phyloP scores from a whole-genome alignment of 1,140 invertebrate species.

The Dysdera silvatica region DNA sequence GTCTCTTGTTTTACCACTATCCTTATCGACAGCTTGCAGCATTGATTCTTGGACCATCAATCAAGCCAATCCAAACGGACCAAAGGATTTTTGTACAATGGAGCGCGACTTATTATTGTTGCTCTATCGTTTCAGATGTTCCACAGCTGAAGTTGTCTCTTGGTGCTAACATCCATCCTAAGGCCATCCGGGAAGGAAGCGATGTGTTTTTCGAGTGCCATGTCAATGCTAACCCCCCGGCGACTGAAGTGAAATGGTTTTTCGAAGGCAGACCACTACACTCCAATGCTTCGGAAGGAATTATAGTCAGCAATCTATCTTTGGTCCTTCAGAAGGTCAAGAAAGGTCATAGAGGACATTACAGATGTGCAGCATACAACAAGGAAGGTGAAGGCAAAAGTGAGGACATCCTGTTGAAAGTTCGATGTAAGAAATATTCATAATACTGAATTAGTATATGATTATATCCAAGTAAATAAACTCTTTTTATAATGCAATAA shows the following conservation, averaged over 20 bases:
- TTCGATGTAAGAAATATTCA: conserved; percentile 66
- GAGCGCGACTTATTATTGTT: too few species aligned
- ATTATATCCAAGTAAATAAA: too few species aligned
- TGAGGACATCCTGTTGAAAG: conserved; percentile 68
- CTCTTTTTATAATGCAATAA: too few species aligned
- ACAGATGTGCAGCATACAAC: conserved; percentile 82
- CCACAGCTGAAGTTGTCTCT: conserved; percentile 34
- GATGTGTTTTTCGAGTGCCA: conserved; percentile 85
- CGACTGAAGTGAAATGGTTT: conserved; percentile 69
- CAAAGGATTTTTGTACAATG: too few species aligned
- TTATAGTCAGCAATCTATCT: conserved; percentile 69
- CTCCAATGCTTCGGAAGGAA: conserved; percentile 50
- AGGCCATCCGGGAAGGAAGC: conserved; percentile 64
- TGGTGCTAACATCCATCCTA: conserved; percentile 56
- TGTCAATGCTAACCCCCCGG: conserved; percentile 74
- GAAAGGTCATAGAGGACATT: conserved; percentile 43
- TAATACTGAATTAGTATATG: too few species aligned
- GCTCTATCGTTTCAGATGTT: conserved; percentile 30
- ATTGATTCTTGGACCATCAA: too few species aligned
- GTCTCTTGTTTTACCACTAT: too few species aligned
- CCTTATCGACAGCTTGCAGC: too few species aligned
- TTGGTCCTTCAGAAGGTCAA: conserved; percentile 40
- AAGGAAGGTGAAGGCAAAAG: conserved; percentile 80
- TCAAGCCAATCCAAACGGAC: too few species aligned
- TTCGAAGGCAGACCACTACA: conserved; percentile 52